A percentile compares a stretch with the other conserved stretches of the same genome.
Conservation (phyloP, 1,140 invertebrate species). For the Prorops nasuta region DNA sequence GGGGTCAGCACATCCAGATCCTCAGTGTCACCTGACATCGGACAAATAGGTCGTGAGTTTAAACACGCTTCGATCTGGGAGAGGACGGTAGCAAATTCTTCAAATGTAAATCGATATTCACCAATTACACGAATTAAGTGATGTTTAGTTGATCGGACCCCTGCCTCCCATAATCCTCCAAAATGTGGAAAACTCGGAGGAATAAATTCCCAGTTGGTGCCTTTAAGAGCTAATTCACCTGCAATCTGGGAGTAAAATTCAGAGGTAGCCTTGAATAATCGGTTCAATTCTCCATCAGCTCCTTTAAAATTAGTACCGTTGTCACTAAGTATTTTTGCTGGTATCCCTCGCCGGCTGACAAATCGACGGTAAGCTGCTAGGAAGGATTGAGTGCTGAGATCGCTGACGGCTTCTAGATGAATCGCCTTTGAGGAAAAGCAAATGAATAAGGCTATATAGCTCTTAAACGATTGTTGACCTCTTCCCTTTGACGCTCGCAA, state of each 20-base stretch:
- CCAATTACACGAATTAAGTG: not conserved
- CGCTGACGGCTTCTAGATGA: slow-evolving; percentile 9
- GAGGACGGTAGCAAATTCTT: slow-evolving; percentile 12
- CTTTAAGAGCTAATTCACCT: not conserved
- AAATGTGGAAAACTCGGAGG: not conserved
- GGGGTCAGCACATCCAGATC: too few relatives aligned
- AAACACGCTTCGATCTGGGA: slow-evolving; percentile 11
- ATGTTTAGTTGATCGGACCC: not conserved
- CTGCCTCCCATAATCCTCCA: not conserved
- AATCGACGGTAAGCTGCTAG: slow-evolving; percentile 1
- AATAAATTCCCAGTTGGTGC: not conserved
- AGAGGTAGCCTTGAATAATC: not conserved
- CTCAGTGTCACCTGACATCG: not conserved
- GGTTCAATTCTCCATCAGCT: not conserved
- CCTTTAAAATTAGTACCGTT: slow-evolving; percentile 1
- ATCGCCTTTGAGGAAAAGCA: slow-evolving; percentile 6
- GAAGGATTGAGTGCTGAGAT: slow-evolving; percentile 4
- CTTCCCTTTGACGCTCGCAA: slow-evolving; percentile 27
- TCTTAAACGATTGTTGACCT: slow-evolving; percentile 14
- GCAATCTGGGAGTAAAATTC: not conserved
- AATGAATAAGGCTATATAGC: slow-evolving; percentile 23
- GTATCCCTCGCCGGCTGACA: not conserved
- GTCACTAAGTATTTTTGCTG: not conserved
- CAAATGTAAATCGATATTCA: not conserved
- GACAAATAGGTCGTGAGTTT: slow-evolving; percentile 16